A percentile compares a stretch with the other conserved stretches of the same genome.
phyloP scores from a whole-genome alignment of 2,888 invertebrate genomes.

The Sphaerophoria rueppellii region DNA sequence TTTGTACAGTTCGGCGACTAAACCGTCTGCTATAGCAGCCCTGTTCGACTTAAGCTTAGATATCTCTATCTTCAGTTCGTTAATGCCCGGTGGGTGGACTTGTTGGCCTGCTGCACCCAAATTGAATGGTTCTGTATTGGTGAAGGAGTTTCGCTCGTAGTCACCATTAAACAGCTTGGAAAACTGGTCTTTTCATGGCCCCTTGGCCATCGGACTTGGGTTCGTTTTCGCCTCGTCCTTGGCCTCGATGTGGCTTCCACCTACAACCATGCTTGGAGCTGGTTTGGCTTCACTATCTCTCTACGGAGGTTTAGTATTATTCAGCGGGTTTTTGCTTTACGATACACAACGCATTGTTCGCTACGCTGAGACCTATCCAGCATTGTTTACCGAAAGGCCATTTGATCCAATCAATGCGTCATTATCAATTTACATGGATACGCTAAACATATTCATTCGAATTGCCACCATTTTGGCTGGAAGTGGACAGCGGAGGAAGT shows the following conservation, averaged over 20 bases:
- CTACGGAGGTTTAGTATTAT: slow-evolving; percentile 97
- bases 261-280: slow-evolving; percentile 94
- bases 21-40: no score
- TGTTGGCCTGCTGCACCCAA: no score
- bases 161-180: no score
- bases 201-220: slow-evolving; percentile 97
- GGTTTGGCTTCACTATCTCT: slow-evolving; percentile 95
- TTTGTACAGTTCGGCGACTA: no score
- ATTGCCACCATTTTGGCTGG: slow-evolving; percentile 94
- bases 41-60: no score
- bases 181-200: no score
- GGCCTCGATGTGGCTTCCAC: slow-evolving; percentile 95
- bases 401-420: slow-evolving; percentile 99
- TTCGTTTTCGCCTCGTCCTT: slow-evolving; percentile 96
- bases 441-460: slow-evolving; percentile 97
- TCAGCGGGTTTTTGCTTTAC: slow-evolving; percentile 95
- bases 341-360: slow-evolving; percentile 97
- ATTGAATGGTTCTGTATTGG: no score
- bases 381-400: slow-evolving; percentile 84
- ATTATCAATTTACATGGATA: slow-evolving; percentile 96
- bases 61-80: no score
- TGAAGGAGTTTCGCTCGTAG: no score
- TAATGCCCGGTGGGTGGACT: no score
- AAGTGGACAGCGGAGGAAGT: slow-evolving; percentile 87
- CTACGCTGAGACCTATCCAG: slow-evolving; percentile 92